phyloP scores from a whole-genome alignment of 2,797 vertebrate species.

The Phoeniculus purpureus region DNA sequence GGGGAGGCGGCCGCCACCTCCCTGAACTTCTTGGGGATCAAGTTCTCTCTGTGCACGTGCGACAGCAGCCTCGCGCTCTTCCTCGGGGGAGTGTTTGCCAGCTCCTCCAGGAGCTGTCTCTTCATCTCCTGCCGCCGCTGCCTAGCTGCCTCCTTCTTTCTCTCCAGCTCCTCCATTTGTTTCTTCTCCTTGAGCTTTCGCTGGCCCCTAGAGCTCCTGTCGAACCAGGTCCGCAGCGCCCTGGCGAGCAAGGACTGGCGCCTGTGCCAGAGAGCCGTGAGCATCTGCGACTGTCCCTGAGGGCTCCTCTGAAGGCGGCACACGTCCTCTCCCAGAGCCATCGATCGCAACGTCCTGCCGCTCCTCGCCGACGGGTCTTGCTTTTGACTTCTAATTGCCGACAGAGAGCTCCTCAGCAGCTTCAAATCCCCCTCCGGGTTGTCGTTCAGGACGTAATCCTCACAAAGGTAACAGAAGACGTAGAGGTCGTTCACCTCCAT shows the following conservation, averaged over 20 bases:
- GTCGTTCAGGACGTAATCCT: constrained; percentile 97
- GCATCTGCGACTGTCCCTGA: constrained; percentile 87
- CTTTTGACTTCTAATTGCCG: constrained; percentile 84
- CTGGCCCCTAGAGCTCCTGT: constrained; percentile 83
- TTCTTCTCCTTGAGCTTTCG: constrained; percentile 82
- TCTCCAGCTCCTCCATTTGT: constrained; percentile 84
- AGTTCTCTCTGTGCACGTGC: constrained; percentile 83
- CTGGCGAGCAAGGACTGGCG: constrained; percentile 88
- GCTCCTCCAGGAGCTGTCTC: constrained; percentile 90
- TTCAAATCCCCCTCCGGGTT: constrained; percentile 96
- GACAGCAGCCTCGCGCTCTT: constrained; percentile 95
- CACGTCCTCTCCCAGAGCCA: constrained; percentile 73
- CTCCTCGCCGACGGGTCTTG: constrained; percentile 65
- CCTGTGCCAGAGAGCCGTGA: constrained; percentile 89
- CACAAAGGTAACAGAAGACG: constrained; percentile 95
- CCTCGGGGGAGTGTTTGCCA: constrained; percentile 90
- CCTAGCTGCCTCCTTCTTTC: constrained; percentile 85
- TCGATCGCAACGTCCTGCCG: constrained; percentile 90
- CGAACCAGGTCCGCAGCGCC: constrained; percentile 83
- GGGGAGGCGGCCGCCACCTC: constrained; percentile 77
- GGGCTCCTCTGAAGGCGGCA: constrained; percentile 69
- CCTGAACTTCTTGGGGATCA: constrained; percentile 88
- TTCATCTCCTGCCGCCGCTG: constrained; percentile 91
- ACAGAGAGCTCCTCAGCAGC: constrained; percentile 91
- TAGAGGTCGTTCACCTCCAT: constrained; percentile 97